Evolutionary conservation across 1,140 invertebrate species (phyloP), one percentile per base, ranked within the genome.

Genomic region (Papilio polyxenes): DNA sequence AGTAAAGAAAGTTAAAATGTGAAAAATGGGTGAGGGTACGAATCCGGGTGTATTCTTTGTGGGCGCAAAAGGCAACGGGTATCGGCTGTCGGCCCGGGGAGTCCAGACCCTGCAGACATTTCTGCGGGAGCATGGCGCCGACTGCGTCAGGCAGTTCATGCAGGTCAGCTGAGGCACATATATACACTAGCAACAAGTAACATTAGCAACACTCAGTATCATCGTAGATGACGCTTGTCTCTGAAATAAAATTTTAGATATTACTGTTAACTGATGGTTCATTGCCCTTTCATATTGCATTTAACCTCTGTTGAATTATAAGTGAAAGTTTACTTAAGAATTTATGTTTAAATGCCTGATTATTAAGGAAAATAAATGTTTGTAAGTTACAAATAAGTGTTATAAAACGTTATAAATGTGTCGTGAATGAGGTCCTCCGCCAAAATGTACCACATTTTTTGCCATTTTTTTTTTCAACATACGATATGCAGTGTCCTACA

Each of bases 121-220:
- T 89, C 90, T 96, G 10, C 87, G 95, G 85, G 95, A 96, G 79
- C 96, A 96, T 85, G 96, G 96, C 0, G 95, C 96, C 44, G 95
- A 96, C 81, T 96, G 95, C 84, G 95, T 96, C 51, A 92, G 95
- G 74, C 95, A 96, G 86, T 96, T 96, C 84, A 95, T 96, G 88
- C 95, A 96, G 95, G 96, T 96, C 79, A 80, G 72, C n/a, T 72
- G 4, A 11, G 4, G 69, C 56, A 56, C 17, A 13, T 7, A 62
- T 80, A 72, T 40, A 49, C 51, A 56, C 76, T 74, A 65, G 51
- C 15, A 53, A 53, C 51, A 4, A 9, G 7, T 59, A 59, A 20
- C 17, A 56, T 56, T 2, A 56, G 53, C 3, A 56, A 56, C 15
- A 51, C 9, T 11, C 49, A 0, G 49, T n/a, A n/a, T n/a, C 15